Percentiles rank a stretch among this genome's conserved stretches.
Conservation (phyloP, 1,140 invertebrate genomes). For the Drosophila erecta region DNA sequence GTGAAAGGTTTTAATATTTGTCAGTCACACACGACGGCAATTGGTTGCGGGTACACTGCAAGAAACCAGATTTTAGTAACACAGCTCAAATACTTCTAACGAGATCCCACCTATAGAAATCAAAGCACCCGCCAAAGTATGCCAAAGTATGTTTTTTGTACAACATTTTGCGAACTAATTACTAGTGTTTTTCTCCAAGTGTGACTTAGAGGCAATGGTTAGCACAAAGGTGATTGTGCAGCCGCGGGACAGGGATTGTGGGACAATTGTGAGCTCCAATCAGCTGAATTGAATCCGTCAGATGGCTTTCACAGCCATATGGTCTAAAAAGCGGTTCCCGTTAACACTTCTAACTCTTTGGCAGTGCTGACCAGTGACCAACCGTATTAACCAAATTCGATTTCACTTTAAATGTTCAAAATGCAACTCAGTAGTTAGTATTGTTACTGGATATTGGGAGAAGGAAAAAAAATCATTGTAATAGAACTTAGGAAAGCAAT, state of each 20-base stretch:
- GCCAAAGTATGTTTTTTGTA: not conserved
- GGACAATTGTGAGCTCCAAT: constrained; percentile 13
- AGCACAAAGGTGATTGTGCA: constrained; percentile 1
- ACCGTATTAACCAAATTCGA: not conserved
- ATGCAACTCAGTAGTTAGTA: not conserved
- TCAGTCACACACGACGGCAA: constrained; percentile 31
- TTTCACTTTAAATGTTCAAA: not conserved
- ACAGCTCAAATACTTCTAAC: not conserved
- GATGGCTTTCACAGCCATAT: not conserved
- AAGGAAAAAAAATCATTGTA: no score
- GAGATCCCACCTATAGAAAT: no score
- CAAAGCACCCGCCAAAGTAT: not conserved
- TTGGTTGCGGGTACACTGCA: not conserved
- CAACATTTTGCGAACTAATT: no score
- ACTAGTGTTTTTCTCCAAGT: not conserved
- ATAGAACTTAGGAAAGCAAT: no score
- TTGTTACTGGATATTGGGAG: no score
- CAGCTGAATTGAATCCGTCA: constrained; percentile 13
- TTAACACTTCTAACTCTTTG: constrained; percentile 1
- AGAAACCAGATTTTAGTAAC: not conserved
- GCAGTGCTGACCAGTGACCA: constrained; percentile 1
- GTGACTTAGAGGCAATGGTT: not conserved
- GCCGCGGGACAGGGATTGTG: not conserved
- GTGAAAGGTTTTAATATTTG: constrained; percentile 66
- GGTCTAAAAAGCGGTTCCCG: constrained; percentile 5